phyloP scores from a whole-genome alignment of 2,888 invertebrate genomes.

The Drosophila mulleri region DNA sequence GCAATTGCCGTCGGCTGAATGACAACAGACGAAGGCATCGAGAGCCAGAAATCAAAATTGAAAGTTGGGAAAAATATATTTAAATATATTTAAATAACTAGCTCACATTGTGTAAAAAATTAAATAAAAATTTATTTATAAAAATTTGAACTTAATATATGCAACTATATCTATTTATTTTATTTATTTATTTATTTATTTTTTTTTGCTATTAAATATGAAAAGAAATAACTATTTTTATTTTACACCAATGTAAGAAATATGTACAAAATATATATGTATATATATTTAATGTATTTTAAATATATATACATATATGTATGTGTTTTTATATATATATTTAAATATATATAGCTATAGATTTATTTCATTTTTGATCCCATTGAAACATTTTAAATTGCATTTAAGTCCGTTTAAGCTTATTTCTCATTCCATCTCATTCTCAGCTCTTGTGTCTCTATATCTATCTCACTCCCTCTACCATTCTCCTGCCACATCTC shows the following conservation, averaged over 20 bases:
- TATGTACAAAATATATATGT: too few species aligned
- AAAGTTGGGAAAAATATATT: too few species aligned
- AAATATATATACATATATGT: not conserved
- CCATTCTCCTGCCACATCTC: conserved; percentile 23
- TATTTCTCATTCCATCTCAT: conserved; percentile 4
- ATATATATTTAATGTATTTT: too few species aligned
- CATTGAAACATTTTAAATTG: conserved; percentile 33
- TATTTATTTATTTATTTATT: too few species aligned
- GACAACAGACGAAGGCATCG: not conserved
- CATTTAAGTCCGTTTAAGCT: conserved; percentile 33
- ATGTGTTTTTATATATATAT: not conserved
- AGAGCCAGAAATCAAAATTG: too few species aligned
- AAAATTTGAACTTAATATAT: too few species aligned
- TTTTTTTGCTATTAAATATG: too few species aligned
- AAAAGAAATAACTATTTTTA: too few species aligned
- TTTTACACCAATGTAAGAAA: too few species aligned
- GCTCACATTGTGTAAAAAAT: too few species aligned
- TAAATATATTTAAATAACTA: not conserved
- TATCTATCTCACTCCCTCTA: conserved; percentile 1
- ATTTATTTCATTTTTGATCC: conserved; percentile 8
- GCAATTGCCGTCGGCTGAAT: conserved; percentile 40
- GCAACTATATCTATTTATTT: too few species aligned
- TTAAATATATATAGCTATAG: not conserved
- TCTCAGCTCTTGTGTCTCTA: conserved; percentile 8
- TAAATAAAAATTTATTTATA: too few species aligned